Evolutionary conservation across 2,113 vertebrate genomes (phyloP).

Genomic region (Oncorhynchus masou): DNA sequence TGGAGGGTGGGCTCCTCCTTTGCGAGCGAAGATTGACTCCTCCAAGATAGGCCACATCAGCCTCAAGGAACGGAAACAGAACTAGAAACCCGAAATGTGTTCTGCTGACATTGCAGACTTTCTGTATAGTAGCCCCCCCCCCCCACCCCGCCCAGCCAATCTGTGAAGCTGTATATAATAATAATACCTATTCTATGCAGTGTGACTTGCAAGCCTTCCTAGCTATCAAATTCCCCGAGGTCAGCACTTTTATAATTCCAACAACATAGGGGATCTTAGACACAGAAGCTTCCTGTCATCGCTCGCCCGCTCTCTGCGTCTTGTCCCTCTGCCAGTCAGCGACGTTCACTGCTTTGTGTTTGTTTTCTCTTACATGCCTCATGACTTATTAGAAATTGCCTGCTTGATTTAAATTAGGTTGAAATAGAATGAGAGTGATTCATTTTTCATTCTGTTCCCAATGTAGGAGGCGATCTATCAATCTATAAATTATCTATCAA

Average conservation of each 20-base stretch:
- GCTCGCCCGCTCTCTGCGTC: not conserved
- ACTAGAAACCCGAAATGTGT: conserved; percentile 58
- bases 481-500: not conserved
- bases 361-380: not conserved
- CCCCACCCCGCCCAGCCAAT: conserved; percentile 41
- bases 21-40: conserved; percentile 76
- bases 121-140: conserved; percentile 31
- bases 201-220: conserved; percentile 62
- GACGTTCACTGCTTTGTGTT: not conserved
- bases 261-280: conserved; percentile 43
- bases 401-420: not conserved
- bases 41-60: conserved; percentile 72
- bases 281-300: conserved; percentile 34
- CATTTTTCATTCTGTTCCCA: no score
- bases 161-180: conserved; percentile 60
- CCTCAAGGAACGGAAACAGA: conserved; percentile 67
- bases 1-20: conserved; percentile 69
- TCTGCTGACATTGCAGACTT: conserved; percentile 36
- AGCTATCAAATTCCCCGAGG: conserved; percentile 59
- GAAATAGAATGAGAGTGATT: not conserved
- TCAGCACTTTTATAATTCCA: conserved; percentile 69
- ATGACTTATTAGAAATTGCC: not conserved
- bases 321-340: not conserved
- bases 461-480: not conserved
- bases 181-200: conserved; percentile 65